phyloP scores from a whole-genome alignment of 2,888 invertebrate genomes.

The Agonopterix alstromeriana region DNA sequence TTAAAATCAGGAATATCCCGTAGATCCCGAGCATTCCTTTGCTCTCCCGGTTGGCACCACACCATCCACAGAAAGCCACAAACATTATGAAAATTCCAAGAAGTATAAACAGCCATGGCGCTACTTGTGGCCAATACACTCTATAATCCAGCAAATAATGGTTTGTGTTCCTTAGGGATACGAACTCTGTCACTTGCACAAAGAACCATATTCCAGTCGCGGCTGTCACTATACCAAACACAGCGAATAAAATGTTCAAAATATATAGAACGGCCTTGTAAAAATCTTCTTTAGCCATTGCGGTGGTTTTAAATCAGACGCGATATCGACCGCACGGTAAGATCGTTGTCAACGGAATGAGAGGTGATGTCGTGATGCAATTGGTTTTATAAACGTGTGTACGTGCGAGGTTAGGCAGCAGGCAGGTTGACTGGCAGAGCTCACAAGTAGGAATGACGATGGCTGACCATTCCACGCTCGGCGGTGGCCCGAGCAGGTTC shows the following conservation, averaged over 20 bases:
- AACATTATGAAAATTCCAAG: slow-evolving; percentile 57
- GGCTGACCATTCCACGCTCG: too few relatives aligned
- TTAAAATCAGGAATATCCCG: slow-evolving; percentile 51
- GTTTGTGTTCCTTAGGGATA: slow-evolving; percentile 59
- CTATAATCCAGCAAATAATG: slow-evolving; percentile 66
- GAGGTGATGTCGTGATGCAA: slow-evolving; percentile 44
- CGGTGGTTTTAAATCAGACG: slow-evolving; percentile 11
- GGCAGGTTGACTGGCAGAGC: too few relatives aligned
- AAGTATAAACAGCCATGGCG: slow-evolving; percentile 68
- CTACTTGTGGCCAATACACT: slow-evolving; percentile 68
- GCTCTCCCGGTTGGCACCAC: slow-evolving; percentile 57
- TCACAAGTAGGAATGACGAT: too few relatives aligned
- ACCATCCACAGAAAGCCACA: slow-evolving; percentile 64
- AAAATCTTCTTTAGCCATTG: slow-evolving; percentile 62
- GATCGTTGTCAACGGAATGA: slow-evolving; percentile 54
- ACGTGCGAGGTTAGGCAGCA: slow-evolving; percentile 19
- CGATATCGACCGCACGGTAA: slow-evolving; percentile 36
- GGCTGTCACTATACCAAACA: slow-evolving; percentile 61
- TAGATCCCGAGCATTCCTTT: slow-evolving; percentile 59
- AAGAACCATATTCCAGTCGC: slow-evolving; percentile 71
- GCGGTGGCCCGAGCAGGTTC: too few relatives aligned
- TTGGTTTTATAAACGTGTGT: slow-evolving; percentile 56
- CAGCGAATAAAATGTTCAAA: slow-evolving; percentile 59
- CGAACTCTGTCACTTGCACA: slow-evolving; percentile 64
- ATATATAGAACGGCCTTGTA: slow-evolving; percentile 59